These are phyloP conservation scores for Colletes gigas DNA, from an alignment of 1,140 invertebrate species.

Conservation along the genomic window DNA sequence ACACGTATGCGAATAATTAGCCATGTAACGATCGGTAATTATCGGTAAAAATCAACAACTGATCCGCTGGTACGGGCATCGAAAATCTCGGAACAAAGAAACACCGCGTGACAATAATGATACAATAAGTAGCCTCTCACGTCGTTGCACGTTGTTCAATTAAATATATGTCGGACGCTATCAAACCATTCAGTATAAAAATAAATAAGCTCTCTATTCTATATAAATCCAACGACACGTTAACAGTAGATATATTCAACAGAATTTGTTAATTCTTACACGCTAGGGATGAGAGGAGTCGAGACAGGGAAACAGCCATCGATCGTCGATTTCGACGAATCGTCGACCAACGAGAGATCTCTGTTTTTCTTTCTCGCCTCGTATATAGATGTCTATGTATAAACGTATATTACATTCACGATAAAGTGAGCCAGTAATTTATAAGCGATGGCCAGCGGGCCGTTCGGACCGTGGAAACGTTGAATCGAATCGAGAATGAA, in stretches of 20 bases:
- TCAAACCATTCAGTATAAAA: slow-evolving; percentile 65
- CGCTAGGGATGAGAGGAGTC: background rate
- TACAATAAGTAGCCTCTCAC: background rate
- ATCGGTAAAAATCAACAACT: slow-evolving; percentile 6
- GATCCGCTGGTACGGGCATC: background rate
- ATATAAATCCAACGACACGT: slow-evolving; percentile 54
- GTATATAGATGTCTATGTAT: background rate
- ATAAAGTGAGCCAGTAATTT: too few species aligned
- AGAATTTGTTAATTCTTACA: slow-evolving; percentile 49
- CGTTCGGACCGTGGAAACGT: slow-evolving; percentile 22
- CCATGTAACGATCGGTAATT: background rate
- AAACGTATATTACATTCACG: slow-evolving; percentile 9
- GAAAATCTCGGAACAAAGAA: background rate
- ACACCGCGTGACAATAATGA: background rate
- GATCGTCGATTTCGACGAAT: too few species aligned
- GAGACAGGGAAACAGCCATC: background rate
- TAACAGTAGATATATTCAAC: slow-evolving; percentile 48
- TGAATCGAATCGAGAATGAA: background rate
- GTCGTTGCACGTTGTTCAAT: slow-evolving; percentile 4
- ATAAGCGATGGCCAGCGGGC: too few species aligned
- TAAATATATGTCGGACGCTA: slow-evolving; percentile 31
- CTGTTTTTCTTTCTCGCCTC: background rate
- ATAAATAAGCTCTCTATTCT: slow-evolving; percentile 70
- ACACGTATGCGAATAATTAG: background rate
- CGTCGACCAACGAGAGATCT: too few species aligned